Evolutionary conservation across 2,888 invertebrate genomes (phyloP), one percentile per base, ranked within the genome.

Genomic region (Pristionchus mayeri): DNA sequence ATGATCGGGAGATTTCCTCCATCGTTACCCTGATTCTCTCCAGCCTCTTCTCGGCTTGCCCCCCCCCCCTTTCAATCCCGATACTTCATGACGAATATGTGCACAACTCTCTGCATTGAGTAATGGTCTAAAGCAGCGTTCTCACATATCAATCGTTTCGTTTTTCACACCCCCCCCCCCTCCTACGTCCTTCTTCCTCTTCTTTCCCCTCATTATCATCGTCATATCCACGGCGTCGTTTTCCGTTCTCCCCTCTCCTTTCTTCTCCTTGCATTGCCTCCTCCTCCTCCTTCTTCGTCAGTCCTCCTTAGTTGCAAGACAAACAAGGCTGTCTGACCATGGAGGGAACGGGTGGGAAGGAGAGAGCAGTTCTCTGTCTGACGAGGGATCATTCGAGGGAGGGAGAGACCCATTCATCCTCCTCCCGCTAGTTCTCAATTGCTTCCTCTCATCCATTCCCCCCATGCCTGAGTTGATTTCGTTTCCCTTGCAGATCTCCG

Each of bases 231-330:
- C 11, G 9, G 9, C 48, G 48, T 48, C 16, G 21, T 7, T 18
- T n/a, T 54, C n/a, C 54, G 21, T 54, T n/a, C 54, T n/a, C 21
- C 54, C 21, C 54, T 54, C n/a, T n/a, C 21, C 54, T 13, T 3
- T n/a, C 54, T 54, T n/a, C 16, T 54, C n/a, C 54, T 54, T 54
- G 3, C 54, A 9, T 4, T 54, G 3, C 54, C 54, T 4, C 54
- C n/a, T n/a, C 54, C 54, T 54, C 54, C 11, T 18, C 54, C n/a
- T n/a, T 21, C 54, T 54, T 21, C 11, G 4, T 44, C 54, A n/a
- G 54, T 54, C 54, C 54, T 54, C 54, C 54, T 54, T 54, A 54
- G 54, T 54, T 54, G 54, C 54, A 54, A 54, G 54, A 54, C 54
- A 54, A 54, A 54, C 54, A 54, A 54, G 54, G n/a, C 54, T 16